These are phyloP conservation scores for Ochropleura plecta DNA, from an alignment of 2,888 invertebrate genomes.

Conservation along the genomic window DNA sequence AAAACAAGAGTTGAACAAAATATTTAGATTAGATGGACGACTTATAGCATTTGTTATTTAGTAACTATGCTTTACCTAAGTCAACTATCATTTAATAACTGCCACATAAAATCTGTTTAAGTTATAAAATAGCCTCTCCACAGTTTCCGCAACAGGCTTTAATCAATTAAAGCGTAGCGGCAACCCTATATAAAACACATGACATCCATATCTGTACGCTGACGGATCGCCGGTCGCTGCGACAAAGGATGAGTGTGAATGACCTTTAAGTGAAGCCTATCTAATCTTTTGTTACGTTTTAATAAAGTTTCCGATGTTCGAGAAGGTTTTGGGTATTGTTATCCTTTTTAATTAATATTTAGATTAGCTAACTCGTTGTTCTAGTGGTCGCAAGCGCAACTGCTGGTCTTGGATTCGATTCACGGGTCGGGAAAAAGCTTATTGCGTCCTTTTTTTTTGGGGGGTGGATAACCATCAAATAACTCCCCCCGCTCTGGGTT, in stretches of 20 bases:
- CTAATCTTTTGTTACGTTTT: conserved; percentile 65
- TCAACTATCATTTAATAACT: too few species aligned
- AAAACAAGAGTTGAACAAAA: neutral
- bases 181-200: conserved; percentile 70
- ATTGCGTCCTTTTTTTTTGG: too few species aligned
- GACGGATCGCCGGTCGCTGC: conserved; percentile 76
- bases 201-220: conserved; percentile 77
- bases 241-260: conserved; percentile 68
- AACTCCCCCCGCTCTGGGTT: too few species aligned
- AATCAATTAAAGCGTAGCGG: conserved; percentile 77
- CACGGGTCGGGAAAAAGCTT: too few species aligned
- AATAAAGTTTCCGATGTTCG: conserved; percentile 55
- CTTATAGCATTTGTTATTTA: too few species aligned
- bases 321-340: conserved; percentile 35
- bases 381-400: too few species aligned
- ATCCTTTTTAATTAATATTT: conserved; percentile 29
- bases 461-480: too few species aligned
- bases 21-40: neutral
- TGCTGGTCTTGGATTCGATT: too few species aligned
- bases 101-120: too few species aligned
- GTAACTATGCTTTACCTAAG: too few species aligned
- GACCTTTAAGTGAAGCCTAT: conserved; percentile 60
- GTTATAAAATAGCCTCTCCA: conserved; percentile 57
- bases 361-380: conserved; percentile 1
- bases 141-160: conserved; percentile 59